Evolutionary conservation across 2,113 vertebrate genomes (phyloP).

Genomic region (Hemiscyllium ocellatum): DNA sequence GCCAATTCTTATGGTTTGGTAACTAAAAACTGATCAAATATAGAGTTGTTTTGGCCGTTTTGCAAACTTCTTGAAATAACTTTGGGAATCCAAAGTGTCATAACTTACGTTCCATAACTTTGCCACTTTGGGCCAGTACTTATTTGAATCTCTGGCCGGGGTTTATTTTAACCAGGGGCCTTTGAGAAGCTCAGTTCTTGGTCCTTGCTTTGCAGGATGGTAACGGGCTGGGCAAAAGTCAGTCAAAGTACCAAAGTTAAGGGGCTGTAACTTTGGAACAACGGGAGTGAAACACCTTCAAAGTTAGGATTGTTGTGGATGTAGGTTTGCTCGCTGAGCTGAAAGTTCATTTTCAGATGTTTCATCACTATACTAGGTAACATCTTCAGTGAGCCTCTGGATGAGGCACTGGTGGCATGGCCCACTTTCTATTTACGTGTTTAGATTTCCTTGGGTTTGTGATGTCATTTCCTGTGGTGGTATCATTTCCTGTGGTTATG

Average conservation of each 20-base stretch:
- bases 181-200: neutral
- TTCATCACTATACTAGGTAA: too few relatives aligned
- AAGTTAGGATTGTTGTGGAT: neutral
- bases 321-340: too few relatives aligned
- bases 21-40: neutral
- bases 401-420: too few relatives aligned
- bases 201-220: neutral
- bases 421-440: too few relatives aligned
- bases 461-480: too few relatives aligned
- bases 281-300: neutral
- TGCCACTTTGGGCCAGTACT: neutral
- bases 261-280: neutral
- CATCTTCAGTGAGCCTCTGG: too few relatives aligned
- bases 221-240: neutral
- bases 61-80: neutral
- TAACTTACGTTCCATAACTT: neutral
- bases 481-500: too few relatives aligned
- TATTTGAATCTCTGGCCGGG: neutral
- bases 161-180: neutral
- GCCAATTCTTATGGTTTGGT: neutral
- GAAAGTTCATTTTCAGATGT: too few relatives aligned
- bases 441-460: too few relatives aligned
- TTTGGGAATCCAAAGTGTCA: neutral
- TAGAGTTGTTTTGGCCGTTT: neutral
- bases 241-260: neutral